Conservation (phyloP, 1,140 invertebrate species). For the Pollicipes pollicipes region DNA sequence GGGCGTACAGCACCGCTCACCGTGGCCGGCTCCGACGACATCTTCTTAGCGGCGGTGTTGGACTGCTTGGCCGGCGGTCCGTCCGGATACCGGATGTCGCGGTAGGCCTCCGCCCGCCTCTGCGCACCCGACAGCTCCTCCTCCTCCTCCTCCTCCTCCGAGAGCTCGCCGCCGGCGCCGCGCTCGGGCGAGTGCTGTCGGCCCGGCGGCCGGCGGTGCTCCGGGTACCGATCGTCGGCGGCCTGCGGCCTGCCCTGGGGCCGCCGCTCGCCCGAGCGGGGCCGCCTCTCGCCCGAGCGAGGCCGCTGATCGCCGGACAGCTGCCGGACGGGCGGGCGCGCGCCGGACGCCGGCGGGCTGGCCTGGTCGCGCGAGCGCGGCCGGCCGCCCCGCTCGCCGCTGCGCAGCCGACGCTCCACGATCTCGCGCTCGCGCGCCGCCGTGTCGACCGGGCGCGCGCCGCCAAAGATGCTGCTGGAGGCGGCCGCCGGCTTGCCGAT, state of each 20-base stretch:
- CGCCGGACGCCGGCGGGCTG: no score
- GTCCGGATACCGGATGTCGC: background rate
- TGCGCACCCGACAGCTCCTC: background rate
- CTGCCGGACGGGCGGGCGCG: no score
- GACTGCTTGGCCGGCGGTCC: background rate
- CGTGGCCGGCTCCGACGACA: background rate
- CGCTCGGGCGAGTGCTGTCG: background rate
- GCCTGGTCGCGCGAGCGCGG: background rate
- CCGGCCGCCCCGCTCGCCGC: background rate
- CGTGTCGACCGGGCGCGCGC: conserved; percentile 84
- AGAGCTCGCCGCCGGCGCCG: no score
- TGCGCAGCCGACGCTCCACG: conserved; percentile 38
- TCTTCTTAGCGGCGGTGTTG: background rate
- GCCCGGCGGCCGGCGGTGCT: background rate
- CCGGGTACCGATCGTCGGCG: background rate
- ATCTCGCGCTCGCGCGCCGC: conserved; percentile 47
- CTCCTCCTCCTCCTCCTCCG: background rate
- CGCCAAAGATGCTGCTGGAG: conserved; percentile 63
- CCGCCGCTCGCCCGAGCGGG: background rate
- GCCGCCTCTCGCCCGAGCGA: background rate
- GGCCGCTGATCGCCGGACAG: background rate
- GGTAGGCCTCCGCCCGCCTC: background rate
- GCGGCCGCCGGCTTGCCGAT: conserved; percentile 18
- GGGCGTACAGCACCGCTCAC: no score
- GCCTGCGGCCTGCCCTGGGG: background rate